phyloP scores from a whole-genome alignment of 2,888 invertebrate species.

The Vanessa cardui region DNA sequence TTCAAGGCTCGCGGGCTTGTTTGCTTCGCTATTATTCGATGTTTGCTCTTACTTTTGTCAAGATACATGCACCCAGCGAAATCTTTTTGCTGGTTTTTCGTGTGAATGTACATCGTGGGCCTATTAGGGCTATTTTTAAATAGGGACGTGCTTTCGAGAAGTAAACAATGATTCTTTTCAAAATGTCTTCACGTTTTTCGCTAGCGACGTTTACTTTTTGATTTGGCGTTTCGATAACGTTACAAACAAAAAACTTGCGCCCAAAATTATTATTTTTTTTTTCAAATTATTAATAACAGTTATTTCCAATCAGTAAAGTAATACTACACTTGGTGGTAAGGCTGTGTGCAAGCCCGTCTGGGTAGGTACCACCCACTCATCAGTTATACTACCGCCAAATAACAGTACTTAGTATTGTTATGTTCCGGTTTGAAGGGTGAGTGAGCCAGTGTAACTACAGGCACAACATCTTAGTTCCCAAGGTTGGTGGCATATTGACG shows the following conservation, averaged over 20 bases:
- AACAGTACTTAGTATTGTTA: too few relatives aligned
- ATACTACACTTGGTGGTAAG: too few relatives aligned
- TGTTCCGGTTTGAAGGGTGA: too few relatives aligned
- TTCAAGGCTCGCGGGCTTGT: constrained; percentile 53
- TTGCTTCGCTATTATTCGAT: constrained; percentile 50
- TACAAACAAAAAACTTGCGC: constrained; percentile 40
- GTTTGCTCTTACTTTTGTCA: constrained; percentile 57
- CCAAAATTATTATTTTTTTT: too few relatives aligned
- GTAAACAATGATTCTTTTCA: constrained; percentile 6
- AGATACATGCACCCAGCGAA: constrained; percentile 26
- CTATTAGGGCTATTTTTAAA: constrained; percentile 12
- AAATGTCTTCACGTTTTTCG: not conserved
- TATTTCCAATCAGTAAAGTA: too few relatives aligned
- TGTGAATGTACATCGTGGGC: constrained; percentile 15
- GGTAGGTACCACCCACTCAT: too few relatives aligned
- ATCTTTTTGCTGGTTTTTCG: constrained; percentile 29
- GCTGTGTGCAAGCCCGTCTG: too few relatives aligned
- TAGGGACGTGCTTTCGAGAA: constrained; percentile 4
- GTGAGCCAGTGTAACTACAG: too few relatives aligned
- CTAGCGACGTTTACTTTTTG: not conserved
- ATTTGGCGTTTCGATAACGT: constrained; percentile 7
- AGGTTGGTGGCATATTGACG: too few relatives aligned
- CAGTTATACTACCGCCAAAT: too few relatives aligned
- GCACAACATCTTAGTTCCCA: too few relatives aligned
- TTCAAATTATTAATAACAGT: too few relatives aligned